Conservation (phyloP, 2,797 vertebrate species). For the Amazona finschi region DNA sequence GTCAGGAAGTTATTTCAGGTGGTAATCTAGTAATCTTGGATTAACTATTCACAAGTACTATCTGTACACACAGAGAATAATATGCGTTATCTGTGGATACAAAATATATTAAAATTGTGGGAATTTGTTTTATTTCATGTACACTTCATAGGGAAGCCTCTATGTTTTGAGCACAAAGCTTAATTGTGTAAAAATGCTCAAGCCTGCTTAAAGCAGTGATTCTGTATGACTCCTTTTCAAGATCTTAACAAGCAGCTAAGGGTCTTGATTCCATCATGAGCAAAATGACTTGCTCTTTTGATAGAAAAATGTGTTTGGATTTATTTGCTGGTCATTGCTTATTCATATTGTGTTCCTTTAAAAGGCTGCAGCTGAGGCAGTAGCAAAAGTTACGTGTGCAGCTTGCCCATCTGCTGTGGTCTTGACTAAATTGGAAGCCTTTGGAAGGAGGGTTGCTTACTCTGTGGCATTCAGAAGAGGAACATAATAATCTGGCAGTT, state of each 20-base stretch:
- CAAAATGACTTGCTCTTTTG: background rate
- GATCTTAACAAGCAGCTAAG: background rate
- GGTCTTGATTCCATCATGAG: background rate
- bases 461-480: background rate
- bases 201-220: constrained; percentile 1
- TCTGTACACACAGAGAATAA: background rate
- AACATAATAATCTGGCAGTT: background rate
- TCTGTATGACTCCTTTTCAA: background rate
- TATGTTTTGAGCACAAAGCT: background rate
- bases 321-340: fast-evolving
- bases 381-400: background rate
- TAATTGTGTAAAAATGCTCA: background rate
- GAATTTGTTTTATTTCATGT: background rate
- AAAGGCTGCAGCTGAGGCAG: background rate
- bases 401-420: background rate
- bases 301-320: background rate
- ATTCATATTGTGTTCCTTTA: fast-evolving
- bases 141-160: background rate
- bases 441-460: background rate
- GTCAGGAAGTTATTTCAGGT: background rate
- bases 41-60: background rate
- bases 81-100: background rate
- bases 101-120: background rate
- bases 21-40: background rate
- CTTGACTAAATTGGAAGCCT: background rate